Base-by-base conservation (phyloP, 2,113 vertebrate genomes). In the Anseranas semipalmata region DNA sequence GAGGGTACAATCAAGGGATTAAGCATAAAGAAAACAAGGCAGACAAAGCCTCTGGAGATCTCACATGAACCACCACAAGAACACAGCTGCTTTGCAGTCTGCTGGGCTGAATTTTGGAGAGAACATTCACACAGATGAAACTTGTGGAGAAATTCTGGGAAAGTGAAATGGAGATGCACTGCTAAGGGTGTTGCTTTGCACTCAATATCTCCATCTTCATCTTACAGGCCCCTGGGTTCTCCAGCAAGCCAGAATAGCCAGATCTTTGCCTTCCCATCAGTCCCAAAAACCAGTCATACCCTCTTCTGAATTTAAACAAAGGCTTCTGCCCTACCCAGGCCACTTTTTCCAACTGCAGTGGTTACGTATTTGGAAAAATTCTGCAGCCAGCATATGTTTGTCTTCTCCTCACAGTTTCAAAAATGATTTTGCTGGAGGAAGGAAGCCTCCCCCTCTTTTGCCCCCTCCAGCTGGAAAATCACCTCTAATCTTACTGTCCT, bases 381-480 rank as follows among this genome's bases (percentile, higher is more conserved):
- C 70, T 79, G 33, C 53, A 56, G 50, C 43, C 60, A 45, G 45
- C 50, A 59, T 15, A 8, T 79, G 65, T 93, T 92, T 83, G 28
- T 89, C 71, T 83, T 89, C 68, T 83, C 41, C 37, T 73, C 10
- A 21, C 45, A 48, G 48, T 86, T 87, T 65, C 33, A 71, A 67
- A 94, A 72, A 76, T 8, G 22, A 78, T 63, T 80, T 73, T 85
- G 43, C 72, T 80, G 70, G 66, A 92, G 96, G 87, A 93, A 97
- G 90, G 89, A 95, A 97, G 62, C 75, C 52, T 78, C 50, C 45
- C 32, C 78, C 74, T 91, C 35, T 85, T 68, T 55, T 83, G 13
- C 37, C n/a, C 85, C 30, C 46, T 89, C 71, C 46, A 85, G 55
- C 46, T 95, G 88, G 94, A 95, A 96, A 95, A 89, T 85, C 76